Percentiles rank a stretch among this genome's conserved stretches.
Evolutionary conservation across 92 coral and sea anemone genomes (phyloP).

Genomic region (Desmophyllum pertusum): DNA sequence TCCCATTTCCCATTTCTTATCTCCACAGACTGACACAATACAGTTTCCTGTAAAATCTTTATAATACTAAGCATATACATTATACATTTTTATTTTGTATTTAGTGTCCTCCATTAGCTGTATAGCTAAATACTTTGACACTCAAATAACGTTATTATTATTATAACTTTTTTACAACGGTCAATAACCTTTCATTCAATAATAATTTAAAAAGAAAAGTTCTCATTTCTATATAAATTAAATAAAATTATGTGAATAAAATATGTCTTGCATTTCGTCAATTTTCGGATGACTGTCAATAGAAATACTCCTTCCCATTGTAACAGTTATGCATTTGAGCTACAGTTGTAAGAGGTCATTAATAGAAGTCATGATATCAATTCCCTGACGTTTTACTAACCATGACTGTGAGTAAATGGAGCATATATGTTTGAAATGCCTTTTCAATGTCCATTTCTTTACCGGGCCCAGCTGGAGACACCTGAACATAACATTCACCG

Average conservation of each 20-base stretch:
- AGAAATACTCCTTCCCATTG: not conserved
- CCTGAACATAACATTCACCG: too few species aligned
- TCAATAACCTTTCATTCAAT: not conserved
- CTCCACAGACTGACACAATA: not conserved
- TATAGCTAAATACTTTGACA: too few species aligned
- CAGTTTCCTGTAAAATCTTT: not conserved
- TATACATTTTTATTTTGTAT: too few species aligned
- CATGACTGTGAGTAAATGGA: not conserved
- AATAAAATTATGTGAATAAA: not conserved
- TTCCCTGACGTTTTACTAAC: not conserved
- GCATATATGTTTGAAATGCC: not conserved
- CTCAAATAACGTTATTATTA: too few species aligned
- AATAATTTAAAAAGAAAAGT: not conserved
- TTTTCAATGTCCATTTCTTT: not conserved
- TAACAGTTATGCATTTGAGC: not conserved
- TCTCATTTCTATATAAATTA: not conserved
- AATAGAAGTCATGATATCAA: not conserved
- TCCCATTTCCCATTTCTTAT: not conserved
- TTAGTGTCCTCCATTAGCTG: too few species aligned
- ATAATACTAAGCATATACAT: not conserved
- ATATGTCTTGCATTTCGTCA: not conserved
- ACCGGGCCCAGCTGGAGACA: too few species aligned
- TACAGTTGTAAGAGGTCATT: not conserved
- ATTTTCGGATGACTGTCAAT: not conserved
- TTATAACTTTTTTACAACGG: not conserved